phyloP scores from a whole-genome alignment of 2,888 invertebrate species.

The Slavum lentiscoides region DNA sequence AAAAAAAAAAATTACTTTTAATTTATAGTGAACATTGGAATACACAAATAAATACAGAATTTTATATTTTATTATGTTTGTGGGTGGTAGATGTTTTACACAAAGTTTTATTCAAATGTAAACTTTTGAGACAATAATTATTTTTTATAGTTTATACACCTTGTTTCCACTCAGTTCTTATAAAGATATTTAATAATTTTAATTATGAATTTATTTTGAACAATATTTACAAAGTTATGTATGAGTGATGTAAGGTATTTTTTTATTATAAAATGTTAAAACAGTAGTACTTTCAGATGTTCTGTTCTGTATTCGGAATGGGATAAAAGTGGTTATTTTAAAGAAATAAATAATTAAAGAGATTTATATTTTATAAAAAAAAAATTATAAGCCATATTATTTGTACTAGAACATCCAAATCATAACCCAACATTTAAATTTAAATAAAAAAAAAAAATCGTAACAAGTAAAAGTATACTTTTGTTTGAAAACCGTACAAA shows the following conservation, averaged over 20 bases:
- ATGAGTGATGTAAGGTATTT: background rate
- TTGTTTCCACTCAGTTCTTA: background rate
- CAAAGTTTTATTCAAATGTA: conserved; percentile 6
- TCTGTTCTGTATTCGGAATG: background rate
- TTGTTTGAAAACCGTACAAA: background rate
- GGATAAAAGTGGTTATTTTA: background rate
- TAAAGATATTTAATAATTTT: background rate
- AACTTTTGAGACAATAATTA: conserved; percentile 1
- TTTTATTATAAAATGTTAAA: background rate
- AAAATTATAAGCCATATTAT: background rate
- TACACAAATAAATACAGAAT: conserved; percentile 8
- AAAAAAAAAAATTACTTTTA: background rate
- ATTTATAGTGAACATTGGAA: background rate
- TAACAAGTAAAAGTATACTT: background rate
- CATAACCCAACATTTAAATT: background rate
- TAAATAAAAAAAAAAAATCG: background rate
- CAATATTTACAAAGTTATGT: background rate
- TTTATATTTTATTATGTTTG: conserved; percentile 25
- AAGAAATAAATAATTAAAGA: background rate
- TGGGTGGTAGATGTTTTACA: conserved; percentile 49
- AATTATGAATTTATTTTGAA: background rate
- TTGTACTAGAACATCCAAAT: background rate
- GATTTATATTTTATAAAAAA: background rate
- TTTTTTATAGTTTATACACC: background rate
- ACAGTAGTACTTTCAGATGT: background rate